These are phyloP conservation scores for Tetrapedia diversipes DNA, from an alignment of 2,888 invertebrate species.

Conservation along the genomic window DNA sequence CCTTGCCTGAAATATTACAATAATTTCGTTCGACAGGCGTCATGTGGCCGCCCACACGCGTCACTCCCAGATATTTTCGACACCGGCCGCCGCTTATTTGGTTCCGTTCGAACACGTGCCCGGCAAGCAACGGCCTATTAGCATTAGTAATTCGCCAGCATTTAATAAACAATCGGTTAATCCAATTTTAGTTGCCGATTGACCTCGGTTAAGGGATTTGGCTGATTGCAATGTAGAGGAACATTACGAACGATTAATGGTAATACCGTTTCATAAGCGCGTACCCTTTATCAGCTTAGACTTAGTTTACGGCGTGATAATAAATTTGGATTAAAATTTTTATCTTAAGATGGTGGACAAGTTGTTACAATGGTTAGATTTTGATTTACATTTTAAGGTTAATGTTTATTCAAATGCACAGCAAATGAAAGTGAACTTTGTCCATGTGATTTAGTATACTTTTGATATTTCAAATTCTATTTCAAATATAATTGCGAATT, in stretches of 20 bases:
- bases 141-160: conserved; percentile 44
- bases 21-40: conserved; percentile 38
- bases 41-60: conserved; percentile 17
- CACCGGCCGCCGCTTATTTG: conserved; percentile 36
- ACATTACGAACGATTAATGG: background rate
- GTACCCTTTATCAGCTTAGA: background rate
- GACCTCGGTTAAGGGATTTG: background rate
- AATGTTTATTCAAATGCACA: too few species aligned
- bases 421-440: too few species aligned
- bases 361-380: too few species aligned
- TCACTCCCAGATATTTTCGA: conserved; percentile 39
- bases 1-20: conserved; percentile 42
- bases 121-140: conserved; percentile 36
- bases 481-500: too few species aligned
- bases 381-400: too few species aligned
- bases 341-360: too few species aligned
- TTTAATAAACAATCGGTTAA: conserved; percentile 51
- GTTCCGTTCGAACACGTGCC: conserved; percentile 12
- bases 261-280: background rate
- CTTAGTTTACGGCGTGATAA: too few species aligned
- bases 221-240: background rate
- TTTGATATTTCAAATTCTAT: too few species aligned
- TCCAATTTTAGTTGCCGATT: conserved; percentile 6
- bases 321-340: too few species aligned
- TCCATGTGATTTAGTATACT: too few species aligned